Conservation (phyloP, 2,113 vertebrate genomes). For the Silurus meridionalis region DNA sequence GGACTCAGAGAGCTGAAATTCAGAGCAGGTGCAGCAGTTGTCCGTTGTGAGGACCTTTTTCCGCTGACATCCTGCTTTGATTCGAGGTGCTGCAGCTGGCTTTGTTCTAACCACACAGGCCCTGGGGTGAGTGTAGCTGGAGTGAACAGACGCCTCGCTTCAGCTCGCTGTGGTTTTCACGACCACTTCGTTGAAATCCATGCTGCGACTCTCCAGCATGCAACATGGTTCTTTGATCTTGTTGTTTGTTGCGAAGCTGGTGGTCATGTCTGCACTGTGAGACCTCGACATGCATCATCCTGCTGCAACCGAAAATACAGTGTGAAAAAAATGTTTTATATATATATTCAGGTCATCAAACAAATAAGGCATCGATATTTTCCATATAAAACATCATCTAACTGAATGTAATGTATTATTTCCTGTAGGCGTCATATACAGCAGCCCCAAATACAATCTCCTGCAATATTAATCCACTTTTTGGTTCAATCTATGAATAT, state of each 20-base stretch:
- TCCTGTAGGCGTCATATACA: too few species aligned
- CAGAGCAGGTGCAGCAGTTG: slow-evolving; percentile 24
- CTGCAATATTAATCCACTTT: too few species aligned
- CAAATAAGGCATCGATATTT: too few species aligned
- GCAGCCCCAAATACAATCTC: too few species aligned
- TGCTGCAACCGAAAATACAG: too few species aligned
- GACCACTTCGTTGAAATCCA: not conserved
- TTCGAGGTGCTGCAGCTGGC: not conserved
- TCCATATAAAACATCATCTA: too few species aligned
- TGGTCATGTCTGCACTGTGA: not conserved
- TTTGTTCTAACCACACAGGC: slow-evolving; percentile 29
- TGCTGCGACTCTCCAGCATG: not conserved
- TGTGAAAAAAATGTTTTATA: too few species aligned
- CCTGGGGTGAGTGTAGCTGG: not conserved
- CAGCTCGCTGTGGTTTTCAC: slow-evolving; percentile 32
- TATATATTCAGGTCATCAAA: too few species aligned
- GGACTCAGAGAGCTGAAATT: not conserved
- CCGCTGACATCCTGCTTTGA: slow-evolving; percentile 37
- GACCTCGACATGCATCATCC: too few species aligned
- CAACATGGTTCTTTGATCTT: not conserved
- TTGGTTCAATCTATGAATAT: too few species aligned
- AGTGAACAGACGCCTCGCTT: not conserved
- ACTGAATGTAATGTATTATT: too few species aligned
- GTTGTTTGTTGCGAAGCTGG: slow-evolving; percentile 10
- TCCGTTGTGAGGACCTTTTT: slow-evolving; percentile 14